Conservation (phyloP, 2,113 vertebrate species). For the Ginglymostoma cirratum region DNA sequence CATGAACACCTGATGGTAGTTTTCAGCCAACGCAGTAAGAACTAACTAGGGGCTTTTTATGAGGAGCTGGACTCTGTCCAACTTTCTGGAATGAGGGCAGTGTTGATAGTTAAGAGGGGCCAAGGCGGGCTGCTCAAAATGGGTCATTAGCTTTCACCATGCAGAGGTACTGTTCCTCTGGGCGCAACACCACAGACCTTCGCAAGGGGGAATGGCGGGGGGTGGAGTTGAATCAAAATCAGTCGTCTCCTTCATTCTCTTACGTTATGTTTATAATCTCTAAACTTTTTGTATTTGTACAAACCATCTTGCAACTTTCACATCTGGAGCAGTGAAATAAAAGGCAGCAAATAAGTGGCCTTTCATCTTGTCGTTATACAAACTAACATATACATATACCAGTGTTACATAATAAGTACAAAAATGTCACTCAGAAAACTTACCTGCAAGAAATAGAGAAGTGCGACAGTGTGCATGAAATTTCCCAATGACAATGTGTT, state of each 20-base stretch:
- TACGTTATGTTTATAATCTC: neutral
- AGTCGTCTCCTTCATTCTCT: neutral
- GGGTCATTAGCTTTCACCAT: constrained; percentile 6
- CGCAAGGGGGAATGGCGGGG: neutral
- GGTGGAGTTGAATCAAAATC: neutral
- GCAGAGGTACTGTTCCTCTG: neutral
- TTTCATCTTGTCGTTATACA: neutral
- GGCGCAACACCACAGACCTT: neutral
- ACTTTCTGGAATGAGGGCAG: constrained; percentile 25
- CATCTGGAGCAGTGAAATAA: neutral
- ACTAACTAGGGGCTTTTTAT: neutral
- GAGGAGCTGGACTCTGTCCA: neutral
- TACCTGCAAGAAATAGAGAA: neutral
- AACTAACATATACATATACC: neutral
- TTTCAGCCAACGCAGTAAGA: neutral
- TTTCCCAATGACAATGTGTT: neutral
- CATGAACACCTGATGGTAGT: constrained; percentile 3
- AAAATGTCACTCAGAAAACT: neutral
- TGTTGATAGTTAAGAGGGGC: constrained; percentile 26
- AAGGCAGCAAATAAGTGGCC: neutral
- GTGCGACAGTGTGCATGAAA: neutral
- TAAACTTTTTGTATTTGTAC: neutral
- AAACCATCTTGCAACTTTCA: neutral
- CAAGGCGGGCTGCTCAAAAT: constrained; percentile 27
- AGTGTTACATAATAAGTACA: neutral